A percentile compares a stretch with the other conserved stretches of the same genome.
These are phyloP conservation scores for Aspidiotus destructor DNA, from an alignment of 2,888 invertebrate species.

Conservation along the genomic window DNA sequence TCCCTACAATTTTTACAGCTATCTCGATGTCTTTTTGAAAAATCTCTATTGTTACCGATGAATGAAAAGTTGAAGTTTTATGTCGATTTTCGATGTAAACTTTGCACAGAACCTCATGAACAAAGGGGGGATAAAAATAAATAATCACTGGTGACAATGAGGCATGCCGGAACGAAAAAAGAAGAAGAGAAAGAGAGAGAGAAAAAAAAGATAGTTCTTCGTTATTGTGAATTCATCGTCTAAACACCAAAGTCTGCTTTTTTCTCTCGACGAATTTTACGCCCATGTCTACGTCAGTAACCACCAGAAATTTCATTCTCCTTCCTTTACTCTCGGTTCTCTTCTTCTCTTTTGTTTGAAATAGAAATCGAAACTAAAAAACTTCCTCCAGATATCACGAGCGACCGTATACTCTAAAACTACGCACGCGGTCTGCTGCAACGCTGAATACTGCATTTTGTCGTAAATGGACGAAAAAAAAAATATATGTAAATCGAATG, in stretches of 20 bases:
- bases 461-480: too few species aligned
- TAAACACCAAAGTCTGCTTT: not conserved
- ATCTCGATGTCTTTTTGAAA: conserved; percentile 32
- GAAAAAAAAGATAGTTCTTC: conserved; percentile 1
- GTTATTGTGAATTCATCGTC: not conserved
- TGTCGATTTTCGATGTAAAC: conserved; percentile 33
- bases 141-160: conserved; percentile 32
- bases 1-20: conserved; percentile 31
- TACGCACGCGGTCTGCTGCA: too few species aligned
- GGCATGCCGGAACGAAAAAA: conserved; percentile 26
- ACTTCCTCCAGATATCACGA: not conserved
- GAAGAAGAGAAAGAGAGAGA: not conserved
- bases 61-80: conserved; percentile 32
- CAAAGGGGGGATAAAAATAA: conserved; percentile 30
- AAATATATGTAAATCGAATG: too few species aligned
- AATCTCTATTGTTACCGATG: conserved; percentile 32
- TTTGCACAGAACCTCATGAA: conserved; percentile 30
- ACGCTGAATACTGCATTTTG: too few species aligned
- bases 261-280: not conserved
- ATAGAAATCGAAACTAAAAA: too few species aligned
- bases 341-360: too few species aligned
- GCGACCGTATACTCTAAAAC: too few species aligned
- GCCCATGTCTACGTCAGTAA: too few species aligned
- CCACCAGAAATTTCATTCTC: too few species aligned
- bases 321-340: too few species aligned